phyloP scores from a whole-genome alignment of 2,888 invertebrate genomes.

The Diaperis boleti region DNA sequence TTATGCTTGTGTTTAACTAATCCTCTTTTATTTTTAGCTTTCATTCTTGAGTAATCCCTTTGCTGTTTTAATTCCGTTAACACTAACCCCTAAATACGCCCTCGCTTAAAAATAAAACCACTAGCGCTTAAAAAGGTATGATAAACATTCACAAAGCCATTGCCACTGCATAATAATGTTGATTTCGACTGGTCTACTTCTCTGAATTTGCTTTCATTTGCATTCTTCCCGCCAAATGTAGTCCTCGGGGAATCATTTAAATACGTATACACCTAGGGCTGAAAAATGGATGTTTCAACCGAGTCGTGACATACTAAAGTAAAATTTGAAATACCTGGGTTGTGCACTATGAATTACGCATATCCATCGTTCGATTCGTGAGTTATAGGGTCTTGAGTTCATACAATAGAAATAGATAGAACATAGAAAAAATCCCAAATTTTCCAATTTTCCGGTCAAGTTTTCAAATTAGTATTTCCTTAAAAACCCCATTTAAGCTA shows the following conservation, averaged over 20 bases:
- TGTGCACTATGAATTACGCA: too few relatives aligned
- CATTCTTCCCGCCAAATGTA: slow-evolving; percentile 22
- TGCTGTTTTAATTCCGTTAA: slow-evolving; percentile 20
- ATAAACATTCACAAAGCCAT: slow-evolving; percentile 31
- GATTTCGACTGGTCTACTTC: slow-evolving; percentile 12
- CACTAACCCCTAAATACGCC: slow-evolving; percentile 12
- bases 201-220: slow-evolving; percentile 23
- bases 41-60: slow-evolving; percentile 18
- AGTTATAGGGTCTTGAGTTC: too few relatives aligned
- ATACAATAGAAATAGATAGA: too few relatives aligned
- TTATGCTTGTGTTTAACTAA: too few relatives aligned
- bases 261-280: neutral
- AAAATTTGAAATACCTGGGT: too few relatives aligned
- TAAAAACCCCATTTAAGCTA: too few relatives aligned
- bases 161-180: slow-evolving; percentile 27
- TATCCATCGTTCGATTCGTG: too few relatives aligned
- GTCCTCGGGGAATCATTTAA: slow-evolving; percentile 7
- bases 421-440: too few relatives aligned
- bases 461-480: too few relatives aligned
- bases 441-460: too few relatives aligned
- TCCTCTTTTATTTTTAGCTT: neutral
- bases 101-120: slow-evolving; percentile 22
- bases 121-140: slow-evolving; percentile 24
- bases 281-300: too few relatives aligned
- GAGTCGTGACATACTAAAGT: too few relatives aligned